Percentiles rank a stretch among this genome's conserved stretches.
These are phyloP conservation scores for Gastrophryne carolinensis DNA, from an alignment of 2,797 vertebrate species.

Conservation along the genomic window DNA sequence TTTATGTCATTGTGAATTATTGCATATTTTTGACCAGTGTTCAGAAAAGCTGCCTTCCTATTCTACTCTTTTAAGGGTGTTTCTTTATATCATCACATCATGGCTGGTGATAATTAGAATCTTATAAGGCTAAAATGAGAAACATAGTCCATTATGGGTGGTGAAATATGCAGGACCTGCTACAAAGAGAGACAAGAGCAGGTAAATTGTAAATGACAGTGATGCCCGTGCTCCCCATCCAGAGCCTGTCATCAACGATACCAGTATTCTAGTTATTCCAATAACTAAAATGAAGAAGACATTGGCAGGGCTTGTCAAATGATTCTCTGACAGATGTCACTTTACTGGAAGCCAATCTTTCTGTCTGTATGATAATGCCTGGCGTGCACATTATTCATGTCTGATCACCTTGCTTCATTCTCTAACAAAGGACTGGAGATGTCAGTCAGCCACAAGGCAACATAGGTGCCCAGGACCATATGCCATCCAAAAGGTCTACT, in stretches of 20 bases:
- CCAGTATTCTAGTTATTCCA: neutral
- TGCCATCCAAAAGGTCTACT: too few species aligned
- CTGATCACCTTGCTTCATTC: too few species aligned
- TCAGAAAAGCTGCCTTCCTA: too few species aligned
- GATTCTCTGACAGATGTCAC: neutral
- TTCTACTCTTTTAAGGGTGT: too few species aligned
- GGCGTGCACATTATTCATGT: too few species aligned
- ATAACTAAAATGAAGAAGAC: neutral
- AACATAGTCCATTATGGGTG: neutral
- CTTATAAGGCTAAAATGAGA: neutral
- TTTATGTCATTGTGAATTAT: too few species aligned
- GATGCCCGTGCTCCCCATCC: neutral
- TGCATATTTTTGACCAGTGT: too few species aligned
- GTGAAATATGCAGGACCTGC: neutral
- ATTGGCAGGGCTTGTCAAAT: neutral
- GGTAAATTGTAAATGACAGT: neutral
- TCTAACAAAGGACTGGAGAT: too few species aligned
- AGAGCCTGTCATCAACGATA: neutral
- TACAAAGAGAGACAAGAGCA: neutral
- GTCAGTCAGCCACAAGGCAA: too few species aligned
- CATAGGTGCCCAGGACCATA: too few species aligned
- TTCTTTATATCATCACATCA: too few species aligned
- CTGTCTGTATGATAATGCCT: neutral
- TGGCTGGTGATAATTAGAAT: neutral
- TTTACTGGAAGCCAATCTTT: neutral